Percentiles rank a stretch among this genome's conserved stretches.
Conservation (phyloP, 2,113 vertebrate genomes). For the Corydoras maculifer region DNA sequence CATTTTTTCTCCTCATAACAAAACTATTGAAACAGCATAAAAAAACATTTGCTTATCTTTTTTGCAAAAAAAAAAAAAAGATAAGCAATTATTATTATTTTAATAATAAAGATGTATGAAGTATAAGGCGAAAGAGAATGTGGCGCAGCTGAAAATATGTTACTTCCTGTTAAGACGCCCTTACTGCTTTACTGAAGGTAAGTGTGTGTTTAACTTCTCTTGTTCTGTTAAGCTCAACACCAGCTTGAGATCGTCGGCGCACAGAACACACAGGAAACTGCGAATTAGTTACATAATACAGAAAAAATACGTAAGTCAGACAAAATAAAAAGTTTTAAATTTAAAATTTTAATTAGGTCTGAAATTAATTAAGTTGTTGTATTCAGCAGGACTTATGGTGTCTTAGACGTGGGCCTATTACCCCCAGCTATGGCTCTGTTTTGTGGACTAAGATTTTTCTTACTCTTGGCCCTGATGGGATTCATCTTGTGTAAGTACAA, state of each 20-base stretch:
- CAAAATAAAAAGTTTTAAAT: not conserved
- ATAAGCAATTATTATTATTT: not conserved
- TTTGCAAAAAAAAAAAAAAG: not conserved
- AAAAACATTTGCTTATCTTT: too few relatives aligned
- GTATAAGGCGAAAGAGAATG: slow-evolving; percentile 30
- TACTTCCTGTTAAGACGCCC: slow-evolving; percentile 76
- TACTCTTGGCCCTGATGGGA: slow-evolving; percentile 66
- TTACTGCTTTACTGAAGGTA: slow-evolving; percentile 62
- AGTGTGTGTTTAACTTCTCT: slow-evolving; percentile 75
- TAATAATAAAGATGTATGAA: not conserved
- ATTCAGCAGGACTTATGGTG: slow-evolving; percentile 72
- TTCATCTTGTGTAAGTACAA: slow-evolving; percentile 59
- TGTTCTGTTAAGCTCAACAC: slow-evolving; percentile 50
- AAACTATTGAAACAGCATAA: too few relatives aligned
- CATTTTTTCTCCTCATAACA: too few relatives aligned
- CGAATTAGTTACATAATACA: slow-evolving; percentile 64
- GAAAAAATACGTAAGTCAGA: slow-evolving; percentile 49
- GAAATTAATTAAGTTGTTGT: slow-evolving; percentile 48
- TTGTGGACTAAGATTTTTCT: slow-evolving; percentile 62
- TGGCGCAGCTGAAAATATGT: slow-evolving; percentile 47
- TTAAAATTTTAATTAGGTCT: not conserved
- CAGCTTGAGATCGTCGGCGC: slow-evolving; percentile 64
- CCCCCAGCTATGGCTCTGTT: slow-evolving; percentile 76
- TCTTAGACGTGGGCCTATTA: slow-evolving; percentile 59
- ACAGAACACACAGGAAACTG: slow-evolving; percentile 71